Evolutionary conservation across 2,113 vertebrate genomes (phyloP).

Genomic region (Sphaerodactylus townsendi): DNA sequence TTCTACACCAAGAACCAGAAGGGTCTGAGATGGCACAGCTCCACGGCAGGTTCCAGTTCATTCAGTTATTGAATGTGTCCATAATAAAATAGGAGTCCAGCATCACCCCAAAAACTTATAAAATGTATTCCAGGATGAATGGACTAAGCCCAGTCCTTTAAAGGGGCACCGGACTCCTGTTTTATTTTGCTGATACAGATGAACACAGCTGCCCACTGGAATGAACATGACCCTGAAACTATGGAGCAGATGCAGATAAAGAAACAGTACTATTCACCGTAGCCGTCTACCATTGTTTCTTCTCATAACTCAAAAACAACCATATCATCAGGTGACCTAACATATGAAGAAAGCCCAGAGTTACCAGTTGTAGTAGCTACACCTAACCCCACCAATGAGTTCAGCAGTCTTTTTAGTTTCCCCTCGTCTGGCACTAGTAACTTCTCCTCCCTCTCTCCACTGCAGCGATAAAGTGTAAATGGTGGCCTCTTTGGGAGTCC

Average conservation of each 20-base stretch:
- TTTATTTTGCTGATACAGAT: no score
- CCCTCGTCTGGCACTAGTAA: not conserved
- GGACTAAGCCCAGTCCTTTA: no score
- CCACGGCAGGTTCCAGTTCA: not conserved
- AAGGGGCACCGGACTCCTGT: no score
- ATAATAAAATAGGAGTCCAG: no score
- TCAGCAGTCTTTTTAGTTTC: no score
- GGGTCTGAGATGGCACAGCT: slow-evolving; percentile 3
- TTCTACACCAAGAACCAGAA: slow-evolving; percentile 11
- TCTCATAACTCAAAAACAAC: not conserved
- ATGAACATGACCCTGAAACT: not conserved
- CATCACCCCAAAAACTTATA: no score
- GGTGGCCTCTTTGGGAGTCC: not conserved
- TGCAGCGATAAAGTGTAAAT: not conserved
- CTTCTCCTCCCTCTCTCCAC: not conserved
- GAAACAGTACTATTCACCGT: not conserved
- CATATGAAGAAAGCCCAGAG: not conserved
- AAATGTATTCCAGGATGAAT: no score
- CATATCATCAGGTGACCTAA: not conserved
- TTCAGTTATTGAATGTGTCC: not conserved
- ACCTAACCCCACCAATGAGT: not conserved
- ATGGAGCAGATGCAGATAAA: not conserved
- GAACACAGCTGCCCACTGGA: no score
- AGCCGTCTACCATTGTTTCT: not conserved
- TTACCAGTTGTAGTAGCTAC: not conserved